Evolutionary conservation across 2,888 invertebrate species (phyloP).

Genomic region (Lymantria dispar): DNA sequence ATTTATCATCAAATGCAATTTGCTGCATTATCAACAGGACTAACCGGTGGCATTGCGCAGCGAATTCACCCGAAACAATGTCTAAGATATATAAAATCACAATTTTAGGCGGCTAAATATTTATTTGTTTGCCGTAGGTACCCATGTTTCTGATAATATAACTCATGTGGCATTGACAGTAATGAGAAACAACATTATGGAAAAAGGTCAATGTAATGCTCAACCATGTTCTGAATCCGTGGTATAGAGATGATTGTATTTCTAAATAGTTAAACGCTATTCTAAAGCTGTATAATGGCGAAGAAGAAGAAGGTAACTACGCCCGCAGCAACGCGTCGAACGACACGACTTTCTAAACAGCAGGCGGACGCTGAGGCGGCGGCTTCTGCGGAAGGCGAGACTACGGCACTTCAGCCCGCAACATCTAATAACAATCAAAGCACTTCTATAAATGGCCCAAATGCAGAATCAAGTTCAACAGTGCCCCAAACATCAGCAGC

Average conservation of each 20-base stretch:
- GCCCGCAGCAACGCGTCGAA: conserved; percentile 56
- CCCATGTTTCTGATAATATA: conserved; percentile 4
- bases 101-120: not conserved
- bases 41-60: conserved; percentile 60
- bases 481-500: conserved; percentile 38
- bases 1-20: conserved; percentile 36
- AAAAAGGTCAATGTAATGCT: conserved; percentile 64
- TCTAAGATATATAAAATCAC: not conserved
- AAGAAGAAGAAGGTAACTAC: conserved; percentile 70
- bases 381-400: conserved; percentile 44
- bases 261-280: conserved; percentile 55
- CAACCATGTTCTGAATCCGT: conserved; percentile 30
- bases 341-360: conserved; percentile 66
- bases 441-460: conserved; percentile 18
- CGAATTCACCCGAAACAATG: conserved; percentile 2
- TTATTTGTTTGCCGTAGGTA: not conserved
- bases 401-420: conserved; percentile 20
- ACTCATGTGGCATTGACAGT: conserved; percentile 64
- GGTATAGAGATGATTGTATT: conserved; percentile 31
- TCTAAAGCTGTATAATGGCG: conserved; percentile 55
- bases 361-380: conserved; percentile 40
- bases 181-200: conserved; percentile 49
- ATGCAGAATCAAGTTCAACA: conserved; percentile 13
- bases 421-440: conserved; percentile 12
- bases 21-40: conserved; percentile 40